phyloP scores from a whole-genome alignment of 2,888 invertebrate species.

The Tridacna gigas region DNA sequence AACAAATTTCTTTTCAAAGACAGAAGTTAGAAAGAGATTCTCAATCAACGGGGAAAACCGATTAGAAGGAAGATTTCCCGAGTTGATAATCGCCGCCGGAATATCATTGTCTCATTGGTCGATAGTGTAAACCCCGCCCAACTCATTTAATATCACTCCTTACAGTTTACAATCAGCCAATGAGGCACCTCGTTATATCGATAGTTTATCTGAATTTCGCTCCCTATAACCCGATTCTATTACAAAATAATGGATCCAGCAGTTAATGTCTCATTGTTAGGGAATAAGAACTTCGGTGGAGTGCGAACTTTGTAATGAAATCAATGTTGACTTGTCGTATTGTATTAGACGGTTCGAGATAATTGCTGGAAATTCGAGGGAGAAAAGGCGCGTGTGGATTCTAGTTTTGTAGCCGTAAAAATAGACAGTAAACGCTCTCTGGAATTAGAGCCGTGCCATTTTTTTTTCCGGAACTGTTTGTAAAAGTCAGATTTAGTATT shows the following conservation, averaged over 20 bases:
- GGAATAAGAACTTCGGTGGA: slow-evolving; percentile 54
- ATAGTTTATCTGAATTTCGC: slow-evolving; percentile 2
- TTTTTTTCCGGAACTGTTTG: too few relatives aligned
- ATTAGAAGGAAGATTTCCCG: slow-evolving; percentile 21
- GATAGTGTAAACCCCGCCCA: slow-evolving; percentile 49
- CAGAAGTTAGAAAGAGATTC: not conserved
- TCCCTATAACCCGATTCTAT: slow-evolving; percentile 34
- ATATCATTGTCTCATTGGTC: slow-evolving; percentile 51
- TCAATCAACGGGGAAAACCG: slow-evolving; percentile 3
- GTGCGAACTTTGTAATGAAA: slow-evolving; percentile 65
- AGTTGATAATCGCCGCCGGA: slow-evolving; percentile 30
- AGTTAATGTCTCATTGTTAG: slow-evolving; percentile 64
- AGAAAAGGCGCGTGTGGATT: slow-evolving; percentile 2
- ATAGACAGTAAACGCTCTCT: not conserved
- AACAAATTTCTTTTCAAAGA: not conserved
- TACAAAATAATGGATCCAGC: slow-evolving; percentile 63
- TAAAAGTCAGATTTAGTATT: too few relatives aligned
- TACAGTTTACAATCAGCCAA: slow-evolving; percentile 35
- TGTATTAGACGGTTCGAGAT: slow-evolving; percentile 40
- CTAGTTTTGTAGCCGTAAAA: slow-evolving; percentile 6
- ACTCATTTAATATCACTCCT: slow-evolving; percentile 42
- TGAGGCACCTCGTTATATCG: slow-evolving; percentile 50
- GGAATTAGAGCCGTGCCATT: not conserved
- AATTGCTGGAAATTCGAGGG: slow-evolving; percentile 9
- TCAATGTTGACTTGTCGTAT: slow-evolving; percentile 59